Evolutionary conservation across 2,888 invertebrate genomes (phyloP).

Genomic region (Sphinx pinastri): DNA sequence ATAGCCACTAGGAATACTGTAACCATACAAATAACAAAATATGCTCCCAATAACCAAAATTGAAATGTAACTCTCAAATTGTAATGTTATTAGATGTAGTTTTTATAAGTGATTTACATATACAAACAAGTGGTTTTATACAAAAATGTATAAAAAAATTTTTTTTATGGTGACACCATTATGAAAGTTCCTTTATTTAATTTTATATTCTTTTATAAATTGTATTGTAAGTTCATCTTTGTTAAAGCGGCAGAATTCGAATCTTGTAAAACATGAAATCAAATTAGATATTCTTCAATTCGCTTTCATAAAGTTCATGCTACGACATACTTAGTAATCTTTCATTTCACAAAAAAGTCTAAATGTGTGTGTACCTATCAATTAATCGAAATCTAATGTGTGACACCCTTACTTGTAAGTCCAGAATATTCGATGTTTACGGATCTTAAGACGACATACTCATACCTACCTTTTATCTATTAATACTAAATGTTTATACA

Average conservation of each 20-base stretch:
- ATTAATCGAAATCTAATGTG: neutral
- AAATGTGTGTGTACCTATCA: neutral
- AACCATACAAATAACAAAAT: neutral
- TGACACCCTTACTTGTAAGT: constrained; percentile 41
- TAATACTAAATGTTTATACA: constrained; percentile 47
- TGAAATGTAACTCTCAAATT: constrained; percentile 1
- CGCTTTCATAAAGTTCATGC: neutral
- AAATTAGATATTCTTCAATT: neutral
- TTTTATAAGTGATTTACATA: constrained; percentile 56
- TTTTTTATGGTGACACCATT: neutral
- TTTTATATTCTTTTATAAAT: neutral
- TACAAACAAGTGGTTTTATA: constrained; percentile 27
- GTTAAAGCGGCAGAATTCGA: neutral
- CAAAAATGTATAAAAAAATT: neutral
- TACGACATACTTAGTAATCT: neutral
- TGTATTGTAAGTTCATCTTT: neutral
- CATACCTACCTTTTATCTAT: constrained; percentile 38
- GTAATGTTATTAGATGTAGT: constrained; percentile 39
- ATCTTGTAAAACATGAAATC: neutral
- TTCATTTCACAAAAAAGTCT: constrained; percentile 2
- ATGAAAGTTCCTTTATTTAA: constrained; percentile 20
- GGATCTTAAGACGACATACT: constrained; percentile 30
- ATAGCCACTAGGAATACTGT: neutral
- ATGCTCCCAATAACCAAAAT: neutral
- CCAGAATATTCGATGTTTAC: constrained; percentile 32